Evolutionary conservation across 92 coral and sea anemone species (phyloP).

Genomic region (Actinernus sp.): DNA sequence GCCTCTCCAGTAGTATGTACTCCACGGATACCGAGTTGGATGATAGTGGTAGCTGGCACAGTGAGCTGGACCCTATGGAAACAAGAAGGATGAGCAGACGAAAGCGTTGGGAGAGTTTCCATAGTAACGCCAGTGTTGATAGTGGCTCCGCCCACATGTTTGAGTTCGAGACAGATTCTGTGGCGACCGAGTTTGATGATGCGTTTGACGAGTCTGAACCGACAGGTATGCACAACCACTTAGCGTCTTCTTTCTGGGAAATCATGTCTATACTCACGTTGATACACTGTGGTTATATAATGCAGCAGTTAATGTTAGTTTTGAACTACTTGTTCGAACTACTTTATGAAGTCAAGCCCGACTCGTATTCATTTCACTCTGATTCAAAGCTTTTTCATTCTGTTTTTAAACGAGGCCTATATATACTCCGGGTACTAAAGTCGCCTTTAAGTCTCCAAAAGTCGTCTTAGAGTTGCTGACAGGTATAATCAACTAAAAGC

Average conservation of each 20-base stretch:
- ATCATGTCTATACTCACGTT: too few relatives aligned
- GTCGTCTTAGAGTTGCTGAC: too few relatives aligned
- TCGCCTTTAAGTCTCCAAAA: too few relatives aligned
- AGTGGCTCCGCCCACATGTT: constrained; percentile 95
- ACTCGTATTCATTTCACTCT: too few relatives aligned
- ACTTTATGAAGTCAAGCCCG: too few relatives aligned
- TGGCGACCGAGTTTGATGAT: constrained; percentile 66
- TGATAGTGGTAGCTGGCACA: constrained; percentile 53
- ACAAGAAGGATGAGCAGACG: constrained; percentile 37
- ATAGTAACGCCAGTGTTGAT: constrained; percentile 95
- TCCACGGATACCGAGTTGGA: constrained; percentile 76
- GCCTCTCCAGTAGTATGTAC: constrained; percentile 73
- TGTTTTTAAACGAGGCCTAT: too few relatives aligned
- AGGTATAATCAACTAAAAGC: too few relatives aligned
- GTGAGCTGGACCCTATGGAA: constrained; percentile 56
- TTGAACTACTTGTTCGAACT: too few relatives aligned
- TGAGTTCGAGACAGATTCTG: constrained; percentile 82
- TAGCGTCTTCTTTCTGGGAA: constrained; percentile 1
- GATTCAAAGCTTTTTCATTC: not conserved
- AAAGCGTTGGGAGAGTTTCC: constrained; percentile 94
- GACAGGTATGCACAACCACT: constrained; percentile 51
- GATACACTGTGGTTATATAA: too few relatives aligned
- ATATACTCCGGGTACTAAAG: too few relatives aligned
- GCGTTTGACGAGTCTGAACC: constrained; percentile 54
- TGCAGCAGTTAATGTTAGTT: too few relatives aligned